Evolutionary conservation across 2,113 vertebrate genomes (phyloP).

Genomic region (Aramus guarauna): DNA sequence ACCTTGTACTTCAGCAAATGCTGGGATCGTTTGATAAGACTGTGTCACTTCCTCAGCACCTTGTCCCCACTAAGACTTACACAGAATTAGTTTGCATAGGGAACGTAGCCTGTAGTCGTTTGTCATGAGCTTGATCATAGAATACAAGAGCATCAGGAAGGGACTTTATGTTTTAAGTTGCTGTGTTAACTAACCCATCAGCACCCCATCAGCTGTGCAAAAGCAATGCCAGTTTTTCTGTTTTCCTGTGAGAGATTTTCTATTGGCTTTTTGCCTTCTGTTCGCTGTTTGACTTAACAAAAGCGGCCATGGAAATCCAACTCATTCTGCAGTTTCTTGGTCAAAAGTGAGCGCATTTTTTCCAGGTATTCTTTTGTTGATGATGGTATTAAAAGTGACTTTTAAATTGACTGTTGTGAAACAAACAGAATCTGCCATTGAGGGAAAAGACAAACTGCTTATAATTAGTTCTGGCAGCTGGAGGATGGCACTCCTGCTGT

Average conservation of each 20-base stretch:
- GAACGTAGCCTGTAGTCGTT: neutral
- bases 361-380: constrained; percentile 31
- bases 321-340: neutral
- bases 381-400: constrained; percentile 49
- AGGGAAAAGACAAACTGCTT: constrained; percentile 53
- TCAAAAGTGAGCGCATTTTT: neutral
- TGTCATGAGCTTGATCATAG: neutral
- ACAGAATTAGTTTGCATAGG: neutral
- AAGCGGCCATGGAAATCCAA: neutral
- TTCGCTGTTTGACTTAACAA: neutral
- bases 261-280: neutral
- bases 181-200: neutral
- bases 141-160: neutral
- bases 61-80: neutral
- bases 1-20: neutral
- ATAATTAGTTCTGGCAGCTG: constrained; percentile 67
- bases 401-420: constrained; percentile 37
- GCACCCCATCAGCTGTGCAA: neutral
- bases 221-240: neutral
- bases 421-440: constrained; percentile 32
- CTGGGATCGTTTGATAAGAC: neutral
- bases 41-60: neutral
- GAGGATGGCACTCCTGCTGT: constrained; percentile 65
- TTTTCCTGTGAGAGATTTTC: constrained; percentile 10
- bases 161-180: neutral